A percentile compares a stretch with the other conserved stretches of the same genome.
Conservation (phyloP, 2,888 invertebrate species). For the Thymelicus sylvestris region DNA sequence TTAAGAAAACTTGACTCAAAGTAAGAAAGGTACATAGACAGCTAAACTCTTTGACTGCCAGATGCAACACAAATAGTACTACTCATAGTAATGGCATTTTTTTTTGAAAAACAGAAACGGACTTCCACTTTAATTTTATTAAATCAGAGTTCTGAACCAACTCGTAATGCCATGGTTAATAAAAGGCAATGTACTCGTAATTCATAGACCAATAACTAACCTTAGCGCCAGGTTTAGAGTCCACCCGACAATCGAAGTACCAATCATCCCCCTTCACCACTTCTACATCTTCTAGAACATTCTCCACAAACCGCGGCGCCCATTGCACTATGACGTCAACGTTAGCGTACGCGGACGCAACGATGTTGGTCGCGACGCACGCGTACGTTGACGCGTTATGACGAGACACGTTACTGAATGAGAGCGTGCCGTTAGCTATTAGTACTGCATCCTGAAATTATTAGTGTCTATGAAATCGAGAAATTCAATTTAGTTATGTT, state of each 20-base stretch:
- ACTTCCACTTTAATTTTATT: too few species aligned
- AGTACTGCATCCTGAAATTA: constrained; percentile 62
- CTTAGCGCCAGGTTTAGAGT: constrained; percentile 69
- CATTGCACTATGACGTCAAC: constrained; percentile 83
- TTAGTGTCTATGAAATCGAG: background rate
- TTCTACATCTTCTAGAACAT: constrained; percentile 44
- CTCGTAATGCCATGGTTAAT: too few species aligned
- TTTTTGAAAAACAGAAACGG: too few species aligned
- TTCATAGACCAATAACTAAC: constrained; percentile 48
- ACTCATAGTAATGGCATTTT: too few species aligned
- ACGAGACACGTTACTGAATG: constrained; percentile 62
- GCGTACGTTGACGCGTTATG: constrained; percentile 81
- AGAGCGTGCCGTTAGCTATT: constrained; percentile 56
- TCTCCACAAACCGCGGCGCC: constrained; percentile 61
- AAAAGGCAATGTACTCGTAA: too few species aligned
- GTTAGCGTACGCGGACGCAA: constrained; percentile 79
- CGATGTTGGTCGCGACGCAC: constrained; percentile 85
- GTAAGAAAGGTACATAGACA: too few species aligned
- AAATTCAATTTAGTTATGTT: too few species aligned
- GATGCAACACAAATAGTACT: too few species aligned
- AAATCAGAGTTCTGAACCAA: too few species aligned
- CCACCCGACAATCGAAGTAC: constrained; percentile 66
- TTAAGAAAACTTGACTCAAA: too few species aligned
- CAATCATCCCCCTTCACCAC: constrained; percentile 59
- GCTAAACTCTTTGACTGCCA: too few species aligned